Base-by-base conservation (phyloP, 2,797 vertebrate genomes). In the Dromococcyx pavoninus region DNA sequence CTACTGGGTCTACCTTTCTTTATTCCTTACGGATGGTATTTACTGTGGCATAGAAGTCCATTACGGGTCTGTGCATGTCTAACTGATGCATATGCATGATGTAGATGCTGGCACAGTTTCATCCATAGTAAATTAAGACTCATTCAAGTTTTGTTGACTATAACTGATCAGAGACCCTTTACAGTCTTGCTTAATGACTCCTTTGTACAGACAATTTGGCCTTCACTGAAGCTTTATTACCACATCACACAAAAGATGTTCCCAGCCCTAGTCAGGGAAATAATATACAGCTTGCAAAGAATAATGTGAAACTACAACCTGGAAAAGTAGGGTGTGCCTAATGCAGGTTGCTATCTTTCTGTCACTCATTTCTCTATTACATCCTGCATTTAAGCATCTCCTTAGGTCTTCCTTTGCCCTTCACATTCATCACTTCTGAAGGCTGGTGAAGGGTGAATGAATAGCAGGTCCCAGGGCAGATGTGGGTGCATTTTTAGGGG, bases 131-230 rank as follows among this genome's bases (percentile, higher is more conserved):
- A 84, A 93, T 85, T 74, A 91, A 87, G 48, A 43, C 54, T 89
- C 54, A 69, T 94, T 87, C 74, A 82, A 77, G 25, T 88, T 95
- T 85, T 94, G 53, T 74, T 93, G 67, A 58, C 77, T 90, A 48
- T 62, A 80, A 75, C 58, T 94, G 88, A 93, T 95, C 93, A 85
- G 90, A 91, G 89, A 94, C 91, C 92, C 87, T 93, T 93, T 95
- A 9, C 91, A 95, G 73, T 70, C 81, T 83, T 94, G 87, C 91
- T 72, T 93, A 86, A 84, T 81, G 62, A 64, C 67, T 14, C 14
- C 39, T 41, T 41, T 41, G 39, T 41, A 41, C 39, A n/a, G n/a
- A n/a, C n/a, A 41, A 41, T 41, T 41, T 41, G 39, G 39, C 39
- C 39, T 41, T 41, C 39, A 41, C 67, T 70, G 44, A 88, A 73